Evolutionary conservation across 2,113 vertebrate species (phyloP), one percentile per base, ranked within the genome.

Genomic region (Elgaria multicarinata): DNA sequence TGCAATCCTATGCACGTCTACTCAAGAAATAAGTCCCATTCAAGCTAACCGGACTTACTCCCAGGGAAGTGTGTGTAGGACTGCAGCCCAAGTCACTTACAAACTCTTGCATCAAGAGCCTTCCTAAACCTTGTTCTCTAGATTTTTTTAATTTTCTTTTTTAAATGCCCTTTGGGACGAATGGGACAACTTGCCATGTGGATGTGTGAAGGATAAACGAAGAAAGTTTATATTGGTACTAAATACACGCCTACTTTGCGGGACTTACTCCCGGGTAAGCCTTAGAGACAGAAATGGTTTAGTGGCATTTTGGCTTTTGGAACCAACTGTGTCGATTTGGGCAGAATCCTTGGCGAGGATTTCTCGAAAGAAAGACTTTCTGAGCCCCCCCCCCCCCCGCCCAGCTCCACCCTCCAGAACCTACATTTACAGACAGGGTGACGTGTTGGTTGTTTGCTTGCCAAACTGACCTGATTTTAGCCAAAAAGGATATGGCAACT

Each of bases 401-500:
- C 39, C 28, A 3, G 2, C 24, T 53, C 22, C 39, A 7, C n/a
- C 8, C 33, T 31, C 6, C 3, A 28, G 12, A n/a, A 5, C 28
- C 62, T 46, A 31, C 16, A 50, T 75, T 33, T 31, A n/a, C 67
- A 44, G 50, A 46, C 12, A 39, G 46, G 46, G n/a, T 55, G 31
- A 39, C 22, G 1, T 53, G n/a, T 39, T 14, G 9, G 6, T 33
- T 20, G 50, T 18, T 69, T 55, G 33, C 20, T 46, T 72, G 9
- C 8, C 22, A 55, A 20, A 31, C 4, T 31, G 12, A 4, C 12
- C 58, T 39, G 66, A 24, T 14, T 31, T 69, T 71, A 55, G 74
- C 62, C 72, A 39, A 81, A 58, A 86, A 87, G 81, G 88, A 46
- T 67, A 58, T 50, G 33, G 89, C 53, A 36, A 9, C 91, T 39